Evolutionary conservation across 2,797 vertebrate genomes (phyloP).

Genomic region (Xerus rutilus): DNA sequence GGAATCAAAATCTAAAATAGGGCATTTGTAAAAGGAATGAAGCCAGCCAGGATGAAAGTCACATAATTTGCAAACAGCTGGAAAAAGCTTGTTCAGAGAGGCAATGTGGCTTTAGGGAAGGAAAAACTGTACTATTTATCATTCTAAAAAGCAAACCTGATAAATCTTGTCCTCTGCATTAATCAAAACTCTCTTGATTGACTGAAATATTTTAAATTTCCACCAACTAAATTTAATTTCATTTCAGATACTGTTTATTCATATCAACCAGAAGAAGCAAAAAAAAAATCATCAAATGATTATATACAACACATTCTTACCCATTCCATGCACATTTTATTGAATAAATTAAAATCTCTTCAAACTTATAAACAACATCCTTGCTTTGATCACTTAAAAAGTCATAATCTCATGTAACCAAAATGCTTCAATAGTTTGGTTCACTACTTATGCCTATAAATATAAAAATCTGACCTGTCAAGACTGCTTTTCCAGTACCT

Average conservation of each 20-base stretch:
- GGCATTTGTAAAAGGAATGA: background rate
- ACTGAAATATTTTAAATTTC: constrained; percentile 19
- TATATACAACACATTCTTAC: background rate
- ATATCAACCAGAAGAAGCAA: background rate
- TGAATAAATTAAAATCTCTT: constrained; percentile 77
- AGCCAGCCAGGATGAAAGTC: background rate
- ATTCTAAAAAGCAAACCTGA: background rate
- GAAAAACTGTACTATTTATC: background rate
- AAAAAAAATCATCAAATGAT: background rate
- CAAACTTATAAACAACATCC: constrained; percentile 40
- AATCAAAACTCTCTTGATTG: background rate
- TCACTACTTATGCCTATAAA: constrained; percentile 38
- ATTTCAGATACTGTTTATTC: background rate
- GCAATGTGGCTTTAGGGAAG: background rate
- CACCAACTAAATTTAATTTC: background rate
- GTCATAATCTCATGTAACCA: constrained; percentile 16
- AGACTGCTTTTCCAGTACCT: background rate
- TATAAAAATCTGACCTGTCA: background rate
- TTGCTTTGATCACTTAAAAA: constrained; percentile 55
- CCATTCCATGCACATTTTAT: constrained; percentile 34
- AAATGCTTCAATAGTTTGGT: constrained; percentile 56
- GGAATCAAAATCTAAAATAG: background rate
- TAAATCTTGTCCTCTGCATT: background rate
- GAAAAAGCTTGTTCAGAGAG: background rate
- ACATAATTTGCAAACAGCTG: background rate